A percentile compares a stretch with the other conserved stretches of the same genome.
These are phyloP conservation scores for Hedya salicella DNA, from an alignment of 2,888 invertebrate species.

Conservation along the genomic window DNA sequence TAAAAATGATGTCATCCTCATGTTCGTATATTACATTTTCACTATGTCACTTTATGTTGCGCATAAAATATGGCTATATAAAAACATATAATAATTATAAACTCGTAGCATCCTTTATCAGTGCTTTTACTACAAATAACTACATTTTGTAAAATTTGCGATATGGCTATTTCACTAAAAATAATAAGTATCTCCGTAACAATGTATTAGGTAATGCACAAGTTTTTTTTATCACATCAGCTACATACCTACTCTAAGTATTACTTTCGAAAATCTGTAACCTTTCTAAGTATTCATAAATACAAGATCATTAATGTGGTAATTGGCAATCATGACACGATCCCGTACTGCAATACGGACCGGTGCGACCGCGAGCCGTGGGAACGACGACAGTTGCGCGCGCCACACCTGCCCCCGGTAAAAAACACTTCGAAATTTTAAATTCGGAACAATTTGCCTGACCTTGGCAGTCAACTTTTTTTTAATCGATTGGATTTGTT, in stretches of 20 bases:
- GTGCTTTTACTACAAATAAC: too few relatives aligned
- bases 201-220: too few relatives aligned
- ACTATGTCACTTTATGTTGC: too few relatives aligned
- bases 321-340: slow-evolving; percentile 80
- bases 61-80: too few relatives aligned
- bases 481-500: slow-evolving; percentile 35
- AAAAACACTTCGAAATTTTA: slow-evolving; percentile 77
- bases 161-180: too few relatives aligned
- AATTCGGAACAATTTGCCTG: slow-evolving; percentile 74
- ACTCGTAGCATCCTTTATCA: too few relatives aligned
- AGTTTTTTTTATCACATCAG: too few relatives aligned
- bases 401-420: slow-evolving; percentile 64
- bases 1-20: neutral
- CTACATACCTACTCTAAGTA: neutral
- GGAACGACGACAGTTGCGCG: slow-evolving; percentile 81
- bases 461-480: slow-evolving; percentile 64
- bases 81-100: too few relatives aligned
- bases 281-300: slow-evolving; percentile 20
- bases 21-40: neutral
- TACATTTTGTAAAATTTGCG: too few relatives aligned
- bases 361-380: slow-evolving; percentile 75
- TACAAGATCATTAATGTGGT: slow-evolving; percentile 64
- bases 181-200: too few relatives aligned
- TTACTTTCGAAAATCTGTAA: too few relatives aligned
- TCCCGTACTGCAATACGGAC: slow-evolving; percentile 57